Evolutionary conservation across 2,888 invertebrate species (phyloP), one percentile per base, ranked within the genome.

Genomic region (Acrobasis suavella): DNA sequence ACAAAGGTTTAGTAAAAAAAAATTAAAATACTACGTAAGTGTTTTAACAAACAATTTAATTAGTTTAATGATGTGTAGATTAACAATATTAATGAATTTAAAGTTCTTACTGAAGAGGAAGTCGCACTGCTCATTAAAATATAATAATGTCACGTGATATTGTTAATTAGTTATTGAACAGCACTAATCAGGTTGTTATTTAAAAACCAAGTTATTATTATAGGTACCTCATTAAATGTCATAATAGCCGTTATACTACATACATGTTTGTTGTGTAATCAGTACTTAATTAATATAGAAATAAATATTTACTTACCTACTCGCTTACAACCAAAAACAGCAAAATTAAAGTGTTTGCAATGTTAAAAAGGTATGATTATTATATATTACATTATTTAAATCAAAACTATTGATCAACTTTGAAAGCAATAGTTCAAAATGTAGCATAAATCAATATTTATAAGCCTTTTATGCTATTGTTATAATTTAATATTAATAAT

Each of bases 401-500:
- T 39, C 7, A 39, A 39, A 39, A 39, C 1, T 10, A 10, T 39
- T 10, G 7, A 1, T 10, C 39, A 7, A 42, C 3, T 3, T 42
- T 42, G 9, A 72, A 77, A 80, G 22, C 22, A 22, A 22, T 22
- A 22, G 22, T n/a, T n/a, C n/a, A n/a, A n/a, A n/a, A n/a, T n/a
- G n/a, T n/a, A n/a, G n/a, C n/a, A n/a, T n/a, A n/a, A n/a, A n/a
- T n/a, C n/a, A n/a, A n/a, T n/a, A 7, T 32, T 7, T 32, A 32
- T 32, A 32, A 32, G 2, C 0, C 5, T 32, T 32, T 6, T 6
- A 6, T 6, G 32, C 7, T 32, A 32, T 8, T 32, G 32, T 32
- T 32, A 6, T 32, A 8, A 32, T 32, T 32, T 0, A 32, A n/a
- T n/a, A n/a, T n/a, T 32, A 32, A 6, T 32, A 32, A 32, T 32